Percentiles rank a stretch among this genome's conserved stretches.
Conservation (phyloP, 2,113 vertebrate genomes). For the Montifringilla adamsi region DNA sequence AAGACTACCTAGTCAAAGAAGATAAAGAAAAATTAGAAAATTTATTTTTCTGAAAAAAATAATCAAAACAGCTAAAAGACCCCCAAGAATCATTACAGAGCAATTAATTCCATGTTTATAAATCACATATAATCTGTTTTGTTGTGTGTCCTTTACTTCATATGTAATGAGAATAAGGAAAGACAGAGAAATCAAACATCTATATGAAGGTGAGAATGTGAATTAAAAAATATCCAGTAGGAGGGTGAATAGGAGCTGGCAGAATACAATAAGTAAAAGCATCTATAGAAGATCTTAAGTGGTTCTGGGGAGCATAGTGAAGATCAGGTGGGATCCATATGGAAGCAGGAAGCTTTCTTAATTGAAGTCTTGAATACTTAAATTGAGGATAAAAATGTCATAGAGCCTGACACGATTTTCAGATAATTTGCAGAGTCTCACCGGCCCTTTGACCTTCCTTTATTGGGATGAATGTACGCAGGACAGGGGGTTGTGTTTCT, state of each 20-base stretch:
- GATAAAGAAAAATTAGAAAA: background rate
- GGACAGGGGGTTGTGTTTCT: background rate
- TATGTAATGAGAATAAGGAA: background rate
- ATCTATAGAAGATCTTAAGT: background rate
- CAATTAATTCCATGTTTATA: background rate
- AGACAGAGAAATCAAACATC: background rate
- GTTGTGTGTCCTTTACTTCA: background rate
- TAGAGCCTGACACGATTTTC: background rate
- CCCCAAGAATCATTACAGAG: background rate
- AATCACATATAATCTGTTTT: background rate
- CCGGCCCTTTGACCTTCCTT: background rate
- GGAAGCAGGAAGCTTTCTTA: background rate
- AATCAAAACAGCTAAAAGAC: background rate
- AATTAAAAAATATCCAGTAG: background rate
- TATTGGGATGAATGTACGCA: background rate
- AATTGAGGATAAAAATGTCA: background rate
- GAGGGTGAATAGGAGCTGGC: background rate
- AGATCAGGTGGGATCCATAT: background rate
- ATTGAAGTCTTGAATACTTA: background rate
- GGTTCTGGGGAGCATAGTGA: background rate
- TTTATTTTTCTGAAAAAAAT: background rate
- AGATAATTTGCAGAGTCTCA: background rate
- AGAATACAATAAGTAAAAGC: background rate
- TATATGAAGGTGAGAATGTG: background rate
- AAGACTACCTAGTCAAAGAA: background rate